Evolutionary conservation across 2,797 vertebrate genomes (phyloP), one percentile per base, ranked within the genome.

Genomic region (Delichon dasypus): DNA sequence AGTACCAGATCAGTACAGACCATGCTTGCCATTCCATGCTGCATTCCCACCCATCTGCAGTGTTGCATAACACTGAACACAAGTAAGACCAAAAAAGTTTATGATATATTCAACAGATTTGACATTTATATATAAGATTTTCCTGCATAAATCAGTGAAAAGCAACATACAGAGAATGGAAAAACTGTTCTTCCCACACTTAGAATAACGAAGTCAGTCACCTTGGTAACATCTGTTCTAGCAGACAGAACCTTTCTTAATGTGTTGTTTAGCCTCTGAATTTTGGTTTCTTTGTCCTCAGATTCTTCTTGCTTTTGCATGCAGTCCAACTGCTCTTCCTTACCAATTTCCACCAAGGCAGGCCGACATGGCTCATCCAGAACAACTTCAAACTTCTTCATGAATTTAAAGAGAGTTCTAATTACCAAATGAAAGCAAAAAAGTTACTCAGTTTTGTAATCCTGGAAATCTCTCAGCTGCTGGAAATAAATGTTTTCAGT

Each of bases 341-440:
- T 98, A 34, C 97, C 98, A 91, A 97, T 97, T 91, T 99, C 99
- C 88, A 99, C 97, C 95, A 99, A 97, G 32, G 97, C 98, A 15
- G 98, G 97, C 36, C 29, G 95, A 92, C 98, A 98, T 0, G 99
- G 98, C 70, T 98, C 98, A 81, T 78, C 97, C 89, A 99, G 97
- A 48, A 97, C 97, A 54, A 97, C 97, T 96, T 99, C 98, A 95
- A 99, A 99, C 96, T 99, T 99, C 98, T 98, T 99, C 94, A 99
- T 98, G 96, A 98, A 99, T 97, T 99, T 99, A 94, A 99, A 99
- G 19, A 99, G 98, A 19, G 98, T 99, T 95, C 99, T 99, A 97
- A 61, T 65, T 47, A 94, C 26, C 81, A 95, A 76, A 93, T 5
- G 54, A 82, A 94, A 85, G 9, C 21, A 94, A 48, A 68, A 62